phyloP scores from a whole-genome alignment of 2,113 vertebrate species.

The Pelobates fuscus region DNA sequence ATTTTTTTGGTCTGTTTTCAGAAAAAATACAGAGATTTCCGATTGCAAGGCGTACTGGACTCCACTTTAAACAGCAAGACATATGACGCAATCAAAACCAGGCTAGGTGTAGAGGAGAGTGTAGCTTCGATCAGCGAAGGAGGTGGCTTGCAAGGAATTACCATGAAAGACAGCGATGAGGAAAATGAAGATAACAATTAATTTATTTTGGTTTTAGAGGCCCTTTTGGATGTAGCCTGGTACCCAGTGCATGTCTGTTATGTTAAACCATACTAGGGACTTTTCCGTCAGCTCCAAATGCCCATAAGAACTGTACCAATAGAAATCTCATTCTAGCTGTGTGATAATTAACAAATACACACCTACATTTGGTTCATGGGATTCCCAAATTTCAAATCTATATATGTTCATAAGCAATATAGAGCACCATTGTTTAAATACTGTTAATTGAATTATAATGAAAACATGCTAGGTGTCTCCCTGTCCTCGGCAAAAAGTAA shows the following conservation, averaged over 20 bases:
- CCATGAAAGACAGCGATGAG: conserved; percentile 98
- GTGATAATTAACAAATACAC: conserved; percentile 90
- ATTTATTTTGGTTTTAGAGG: conserved; percentile 62
- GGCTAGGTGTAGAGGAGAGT: conserved; percentile 93
- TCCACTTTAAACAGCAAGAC: conserved; percentile 98
- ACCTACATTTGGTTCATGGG: conserved; percentile 83
- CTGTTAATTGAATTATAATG: conserved; percentile 90
- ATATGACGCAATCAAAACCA: conserved; percentile 94
- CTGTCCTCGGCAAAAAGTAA: conserved; percentile 89
- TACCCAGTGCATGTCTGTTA: conserved; percentile 93
- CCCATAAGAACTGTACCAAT: conserved; percentile 91
- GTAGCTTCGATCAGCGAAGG: conserved; percentile 92
- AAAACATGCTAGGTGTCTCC: conserved; percentile 82
- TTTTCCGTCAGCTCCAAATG: conserved; percentile 90
- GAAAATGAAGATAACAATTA: conserved; percentile 91
- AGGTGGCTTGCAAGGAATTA: conserved; percentile 93
- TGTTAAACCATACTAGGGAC: conserved; percentile 95
- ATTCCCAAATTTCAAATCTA: conserved; percentile 88
- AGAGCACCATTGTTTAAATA: conserved; percentile 94
- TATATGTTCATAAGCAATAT: conserved; percentile 98
- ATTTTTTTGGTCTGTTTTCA: conserved; percentile 54
- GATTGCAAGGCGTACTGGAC: conserved; percentile 97
- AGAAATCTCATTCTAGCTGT: conserved; percentile 93
- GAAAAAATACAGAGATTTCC: conserved; percentile 99
- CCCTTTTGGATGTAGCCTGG: conserved; percentile 79